Base-by-base conservation (phyloP, 2,113 vertebrate genomes). In the Semnopithecus entellus region DNA sequence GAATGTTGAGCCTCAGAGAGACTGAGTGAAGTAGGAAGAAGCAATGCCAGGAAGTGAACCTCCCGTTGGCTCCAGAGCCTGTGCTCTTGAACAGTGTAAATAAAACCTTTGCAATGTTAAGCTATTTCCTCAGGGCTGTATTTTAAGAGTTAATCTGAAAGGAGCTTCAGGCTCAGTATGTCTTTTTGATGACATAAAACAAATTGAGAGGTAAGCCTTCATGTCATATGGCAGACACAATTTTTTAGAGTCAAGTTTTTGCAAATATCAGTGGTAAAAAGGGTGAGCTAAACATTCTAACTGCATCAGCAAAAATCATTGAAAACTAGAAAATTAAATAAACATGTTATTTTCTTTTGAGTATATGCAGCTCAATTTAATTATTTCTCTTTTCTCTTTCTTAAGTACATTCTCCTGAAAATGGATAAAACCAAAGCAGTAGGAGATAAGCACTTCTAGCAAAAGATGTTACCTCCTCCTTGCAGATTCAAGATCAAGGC, bases 401-500 rank as follows among this genome's bases (percentile, higher is more conserved):
- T 64, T 80, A 97, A 92, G 92, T 95, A 98, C 98, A 88, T 96
- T 88, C 96, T 97, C 30, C 90, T 88, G 91, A 93, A 93, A 96
- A 95, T 45, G 88, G 89, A 95, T 43, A 79, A 97, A 97, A 96
- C 88, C 97, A 98, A 95, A 96, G 83, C 97, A 94, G 97, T 95
- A 95, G 94, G 84, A n/a, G 90, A 95, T 88, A 95, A 97, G 96
- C 80, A 97, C 96, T 98, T 98, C 70, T 86, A 97, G 93, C 92
- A 97, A 81, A 98, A 97, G 93, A 85, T 90, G 96, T 95, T 84
- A 92, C 70, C 83, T 89, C 97, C 95, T 95, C 97, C 95, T 98
- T 98, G 91, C 94, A 94, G 97, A 98, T 92, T 98, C 98, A 98
- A 98, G 98, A 98, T 98, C 98, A 98, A 85, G 95, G 87, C 87